phyloP scores from a whole-genome alignment of 2,888 invertebrate species.

The Balanococcus diminutus region DNA sequence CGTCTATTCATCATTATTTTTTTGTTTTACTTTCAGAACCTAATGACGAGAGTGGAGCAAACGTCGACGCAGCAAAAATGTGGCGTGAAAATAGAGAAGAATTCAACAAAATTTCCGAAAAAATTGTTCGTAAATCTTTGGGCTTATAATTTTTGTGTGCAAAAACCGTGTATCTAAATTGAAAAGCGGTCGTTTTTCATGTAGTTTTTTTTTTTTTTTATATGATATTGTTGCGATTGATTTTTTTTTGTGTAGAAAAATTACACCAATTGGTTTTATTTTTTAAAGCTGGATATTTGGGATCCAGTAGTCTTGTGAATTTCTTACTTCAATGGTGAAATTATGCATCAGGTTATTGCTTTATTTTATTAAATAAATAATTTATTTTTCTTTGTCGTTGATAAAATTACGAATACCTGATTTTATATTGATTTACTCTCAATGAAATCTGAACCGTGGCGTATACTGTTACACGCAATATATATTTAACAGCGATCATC shows the following conservation, averaged over 20 bases:
- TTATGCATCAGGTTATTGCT: neutral
- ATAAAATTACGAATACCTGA: neutral
- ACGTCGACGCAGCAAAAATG: constrained; percentile 99
- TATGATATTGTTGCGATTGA: neutral
- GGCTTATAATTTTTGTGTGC: constrained; percentile 59
- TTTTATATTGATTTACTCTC: neutral
- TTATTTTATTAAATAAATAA: neutral
- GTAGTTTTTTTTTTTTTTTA: neutral
- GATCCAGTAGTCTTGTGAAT: neutral
- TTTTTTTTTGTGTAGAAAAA: neutral
- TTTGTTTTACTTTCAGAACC: too few relatives aligned
- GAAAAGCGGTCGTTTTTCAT: neutral
- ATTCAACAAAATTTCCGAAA: constrained; percentile 91
- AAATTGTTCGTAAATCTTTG: constrained; percentile 76
- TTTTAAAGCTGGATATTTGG: neutral
- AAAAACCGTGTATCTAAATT: neutral
- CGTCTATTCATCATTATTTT: neutral
- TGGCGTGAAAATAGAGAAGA: constrained; percentile 95
- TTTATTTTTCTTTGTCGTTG: neutral
- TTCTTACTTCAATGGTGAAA: neutral
- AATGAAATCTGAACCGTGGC: neutral
- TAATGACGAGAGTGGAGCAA: constrained; percentile 98
- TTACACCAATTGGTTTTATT: neutral
- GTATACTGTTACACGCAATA: constrained; percentile 1
- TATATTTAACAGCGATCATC: constrained; percentile 3